A percentile compares a stretch with the other conserved stretches of the same genome.
Conservation (phyloP, 2,888 invertebrate species). For the Torymus auratus region DNA sequence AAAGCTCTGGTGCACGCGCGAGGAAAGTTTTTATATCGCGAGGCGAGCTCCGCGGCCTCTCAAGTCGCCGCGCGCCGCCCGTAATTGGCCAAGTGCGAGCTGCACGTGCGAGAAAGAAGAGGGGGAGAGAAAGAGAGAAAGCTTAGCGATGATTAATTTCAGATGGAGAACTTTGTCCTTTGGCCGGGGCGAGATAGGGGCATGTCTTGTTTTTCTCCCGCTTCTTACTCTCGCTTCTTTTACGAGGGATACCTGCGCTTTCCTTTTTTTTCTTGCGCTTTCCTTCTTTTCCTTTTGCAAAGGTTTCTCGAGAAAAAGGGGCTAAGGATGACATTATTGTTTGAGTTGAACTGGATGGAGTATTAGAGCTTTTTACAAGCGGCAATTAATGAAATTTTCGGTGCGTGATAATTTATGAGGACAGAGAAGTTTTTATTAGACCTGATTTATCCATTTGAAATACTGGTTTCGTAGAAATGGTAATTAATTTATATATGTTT, state of each 20-base stretch:
- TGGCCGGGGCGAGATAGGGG: constrained; percentile 25
- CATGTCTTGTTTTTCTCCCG: constrained; percentile 3
- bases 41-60: constrained; percentile 34
- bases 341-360: too few species aligned
- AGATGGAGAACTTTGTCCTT: constrained; percentile 47
- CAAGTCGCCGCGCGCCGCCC: constrained; percentile 15
- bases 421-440: too few species aligned
- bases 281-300: not conserved
- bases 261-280: constrained; percentile 14
- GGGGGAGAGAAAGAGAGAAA: not conserved
- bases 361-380: too few species aligned
- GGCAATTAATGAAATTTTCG: too few species aligned
- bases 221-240: not conserved
- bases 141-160: constrained; percentile 53
- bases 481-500: too few species aligned
- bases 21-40: constrained; percentile 50
- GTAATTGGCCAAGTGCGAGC: constrained; percentile 56
- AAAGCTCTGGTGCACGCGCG: constrained; percentile 9
- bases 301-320: too few species aligned
- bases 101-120: constrained; percentile 37
- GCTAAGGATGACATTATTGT: too few species aligned
- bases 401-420: too few species aligned
- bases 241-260: not conserved
- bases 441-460: too few species aligned
- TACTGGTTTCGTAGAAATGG: too few species aligned